Evolutionary conservation across 2,113 vertebrate genomes (phyloP), one percentile per base, ranked within the genome.

Genomic region (Paradisaea rubra): DNA sequence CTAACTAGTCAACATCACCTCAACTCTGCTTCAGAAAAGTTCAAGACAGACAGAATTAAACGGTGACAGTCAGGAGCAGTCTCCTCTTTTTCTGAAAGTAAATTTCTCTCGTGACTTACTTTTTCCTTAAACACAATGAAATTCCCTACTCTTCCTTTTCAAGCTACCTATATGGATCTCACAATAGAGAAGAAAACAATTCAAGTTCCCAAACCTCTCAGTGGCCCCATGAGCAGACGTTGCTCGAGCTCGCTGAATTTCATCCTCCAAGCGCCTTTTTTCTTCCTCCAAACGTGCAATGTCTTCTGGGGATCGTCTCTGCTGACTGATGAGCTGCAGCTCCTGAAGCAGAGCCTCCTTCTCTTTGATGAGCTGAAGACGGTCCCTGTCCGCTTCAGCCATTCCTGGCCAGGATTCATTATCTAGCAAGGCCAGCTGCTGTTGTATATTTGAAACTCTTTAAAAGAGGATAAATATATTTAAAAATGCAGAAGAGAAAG

Each of bases 281-380:
- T 99, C 99, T 82, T 98, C 98, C 87, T 99, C 99, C 90, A 99
- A 97, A 78, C 98, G 98, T 81, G 97, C 96, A 47, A 98, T 93
- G 8, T 98, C 98, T 89, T 99, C 98, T 5, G 96, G 97, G 3
- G 98, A 95, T 74, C 98, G 97, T 53, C 98, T 98, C 96, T 99
- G 99, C 96, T 99, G 98, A 86, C 98, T 98, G 94, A 99, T 98
- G 90, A 99, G 97, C 93, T 98, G 99, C 73, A 99, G 35, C 96
- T 99, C 99, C 95, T 99, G 99, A 88, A 99, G 98, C 35, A 99
- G 98, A 20, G 99, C 99, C 91, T 99, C 99, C 95, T 99, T 99
- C 97, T 99, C 99, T 10, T 98, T 98, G 97, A 99, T 98, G 66
- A 99, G 98, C 98, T 99, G 99, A 97, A 99, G 94, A 97, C 98